Conservation (phyloP, 2,113 vertebrate genomes). For the Thunnus maccoyii region DNA sequence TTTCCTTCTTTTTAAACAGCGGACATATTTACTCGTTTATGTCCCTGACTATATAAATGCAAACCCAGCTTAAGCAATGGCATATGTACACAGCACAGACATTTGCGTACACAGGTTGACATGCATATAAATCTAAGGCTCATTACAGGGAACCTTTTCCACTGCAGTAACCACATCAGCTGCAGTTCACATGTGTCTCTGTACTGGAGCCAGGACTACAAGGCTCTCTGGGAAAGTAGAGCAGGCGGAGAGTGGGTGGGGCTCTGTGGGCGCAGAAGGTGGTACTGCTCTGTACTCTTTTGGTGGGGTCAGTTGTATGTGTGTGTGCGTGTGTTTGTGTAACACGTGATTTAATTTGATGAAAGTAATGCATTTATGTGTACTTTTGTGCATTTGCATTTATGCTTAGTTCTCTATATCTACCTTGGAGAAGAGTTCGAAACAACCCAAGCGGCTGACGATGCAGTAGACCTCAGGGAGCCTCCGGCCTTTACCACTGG, state of each 20-base stretch:
- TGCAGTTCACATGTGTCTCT: slow-evolving; percentile 65
- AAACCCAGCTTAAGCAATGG: slow-evolving; percentile 21
- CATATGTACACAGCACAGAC: slow-evolving; percentile 18
- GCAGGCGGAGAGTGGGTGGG: slow-evolving; percentile 54
- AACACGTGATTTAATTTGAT: neutral
- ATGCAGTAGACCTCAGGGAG: slow-evolving; percentile 99
- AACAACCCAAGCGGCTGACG: slow-evolving; percentile 96
- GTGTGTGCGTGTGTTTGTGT: neutral
- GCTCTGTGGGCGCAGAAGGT: slow-evolving; percentile 80
- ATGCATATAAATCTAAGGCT: slow-evolving; percentile 53
- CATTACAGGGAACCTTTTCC: slow-evolving; percentile 60
- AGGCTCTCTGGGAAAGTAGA: slow-evolving; percentile 43
- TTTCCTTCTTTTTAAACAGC: neutral
- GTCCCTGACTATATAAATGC: slow-evolving; percentile 1
- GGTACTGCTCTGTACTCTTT: slow-evolving; percentile 17
- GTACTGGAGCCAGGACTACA: slow-evolving; percentile 39
- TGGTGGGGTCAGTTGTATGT: slow-evolving; percentile 9
- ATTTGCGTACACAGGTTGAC: slow-evolving; percentile 35
- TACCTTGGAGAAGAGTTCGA: slow-evolving; percentile 98
- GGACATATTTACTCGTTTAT: slow-evolving; percentile 8
- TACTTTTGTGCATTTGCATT: slow-evolving; percentile 5
- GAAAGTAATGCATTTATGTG: neutral
- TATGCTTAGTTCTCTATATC: neutral
- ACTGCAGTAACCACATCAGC: slow-evolving; percentile 70
- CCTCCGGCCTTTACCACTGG: slow-evolving; percentile 94